Evolutionary conservation across 2,888 invertebrate genomes (phyloP).

Genomic region (Conomelus anceps): DNA sequence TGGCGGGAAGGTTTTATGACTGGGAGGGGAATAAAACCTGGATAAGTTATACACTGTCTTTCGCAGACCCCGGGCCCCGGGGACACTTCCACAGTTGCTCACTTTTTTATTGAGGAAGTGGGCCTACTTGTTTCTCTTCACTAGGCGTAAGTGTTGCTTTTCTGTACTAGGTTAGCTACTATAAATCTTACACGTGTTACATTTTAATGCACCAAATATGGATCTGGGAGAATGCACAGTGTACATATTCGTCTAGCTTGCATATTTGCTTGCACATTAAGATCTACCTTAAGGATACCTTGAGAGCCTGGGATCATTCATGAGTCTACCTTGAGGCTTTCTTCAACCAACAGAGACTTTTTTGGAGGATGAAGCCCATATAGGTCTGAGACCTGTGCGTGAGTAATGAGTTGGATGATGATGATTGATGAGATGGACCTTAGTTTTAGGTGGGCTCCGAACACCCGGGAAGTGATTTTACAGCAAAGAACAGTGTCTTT

Average conservation of each 20-base stretch:
- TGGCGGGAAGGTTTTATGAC: background rate
- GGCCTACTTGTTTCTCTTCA: background rate
- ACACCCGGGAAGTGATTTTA: too few relatives aligned
- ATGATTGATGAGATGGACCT: too few relatives aligned
- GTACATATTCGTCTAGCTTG: too few relatives aligned
- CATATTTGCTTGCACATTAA: background rate
- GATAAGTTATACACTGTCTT: background rate
- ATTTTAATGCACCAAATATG: background rate
- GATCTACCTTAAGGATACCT: too few relatives aligned
- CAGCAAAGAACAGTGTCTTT: too few relatives aligned
- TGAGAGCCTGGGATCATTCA: too few relatives aligned
- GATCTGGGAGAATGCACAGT: background rate
- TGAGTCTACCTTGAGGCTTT: too few relatives aligned
- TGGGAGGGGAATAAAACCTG: background rate
- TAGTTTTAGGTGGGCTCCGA: too few relatives aligned
- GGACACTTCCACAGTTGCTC: background rate
- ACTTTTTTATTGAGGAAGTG: background rate
- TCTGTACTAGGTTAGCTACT: background rate
- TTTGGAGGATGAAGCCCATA: too few relatives aligned
- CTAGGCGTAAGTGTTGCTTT: background rate
- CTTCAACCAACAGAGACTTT: too few relatives aligned
- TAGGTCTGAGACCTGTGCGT: too few relatives aligned
- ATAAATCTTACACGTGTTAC: background rate
- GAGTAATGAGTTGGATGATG: too few relatives aligned
- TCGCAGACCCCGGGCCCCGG: background rate